Percentiles rank a stretch among this genome's conserved stretches.
phyloP scores from a whole-genome alignment of 2,888 invertebrate genomes.

The Megalurothrips usitatus region DNA sequence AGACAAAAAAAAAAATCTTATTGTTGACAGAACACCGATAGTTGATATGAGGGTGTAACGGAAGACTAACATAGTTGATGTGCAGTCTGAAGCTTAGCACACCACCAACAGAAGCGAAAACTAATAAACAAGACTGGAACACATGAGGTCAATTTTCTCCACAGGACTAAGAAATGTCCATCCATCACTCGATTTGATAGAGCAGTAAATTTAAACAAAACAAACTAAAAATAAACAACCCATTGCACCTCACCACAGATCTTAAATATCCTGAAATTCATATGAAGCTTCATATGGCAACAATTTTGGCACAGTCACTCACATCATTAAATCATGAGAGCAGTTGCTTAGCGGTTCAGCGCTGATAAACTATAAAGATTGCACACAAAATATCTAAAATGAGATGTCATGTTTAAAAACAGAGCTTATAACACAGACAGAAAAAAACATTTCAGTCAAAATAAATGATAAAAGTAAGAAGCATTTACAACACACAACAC shows the following conservation, averaged over 20 bases:
- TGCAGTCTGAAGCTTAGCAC: neutral
- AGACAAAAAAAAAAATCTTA: too few species aligned
- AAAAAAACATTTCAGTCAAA: slow-evolving; percentile 5
- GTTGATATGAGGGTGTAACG: too few species aligned
- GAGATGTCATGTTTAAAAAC: neutral
- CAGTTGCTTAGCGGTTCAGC: neutral
- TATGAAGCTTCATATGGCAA: neutral
- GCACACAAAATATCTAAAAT: neutral
- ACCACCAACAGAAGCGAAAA: neutral
- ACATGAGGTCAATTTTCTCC: neutral
- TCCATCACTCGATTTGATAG: neutral
- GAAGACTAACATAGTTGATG: too few species aligned
- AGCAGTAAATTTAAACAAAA: neutral
- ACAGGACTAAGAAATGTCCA: neutral
- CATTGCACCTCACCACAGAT: slow-evolving; percentile 1
- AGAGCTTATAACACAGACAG: slow-evolving; percentile 4
- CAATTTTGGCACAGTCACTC: slow-evolving; percentile 2
- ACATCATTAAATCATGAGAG: neutral
- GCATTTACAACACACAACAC: neutral
- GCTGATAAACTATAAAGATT: neutral
- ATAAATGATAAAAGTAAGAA: neutral
- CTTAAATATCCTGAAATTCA: neutral
- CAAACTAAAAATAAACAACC: neutral
- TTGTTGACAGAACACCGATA: too few species aligned
- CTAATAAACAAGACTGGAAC: neutral